phyloP scores from a whole-genome alignment of 2,888 invertebrate species.

The Prionchulus punctatus region DNA sequence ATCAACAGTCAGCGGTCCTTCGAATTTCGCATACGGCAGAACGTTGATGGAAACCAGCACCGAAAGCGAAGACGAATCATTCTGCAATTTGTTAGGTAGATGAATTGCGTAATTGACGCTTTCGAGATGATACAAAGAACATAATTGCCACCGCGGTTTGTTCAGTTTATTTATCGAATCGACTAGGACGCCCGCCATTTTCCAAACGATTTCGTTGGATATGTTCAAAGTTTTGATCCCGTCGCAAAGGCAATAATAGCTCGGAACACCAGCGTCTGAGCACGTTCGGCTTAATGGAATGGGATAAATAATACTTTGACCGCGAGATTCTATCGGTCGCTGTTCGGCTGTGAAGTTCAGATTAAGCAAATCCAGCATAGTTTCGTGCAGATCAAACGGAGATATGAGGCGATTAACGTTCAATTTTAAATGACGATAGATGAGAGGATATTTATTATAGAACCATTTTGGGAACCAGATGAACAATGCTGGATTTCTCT shows the following conservation, averaged over 20 bases:
- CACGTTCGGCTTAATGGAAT: background rate
- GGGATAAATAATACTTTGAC: background rate
- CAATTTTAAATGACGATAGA: background rate
- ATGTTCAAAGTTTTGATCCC: too few relatives aligned
- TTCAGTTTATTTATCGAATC: too few relatives aligned
- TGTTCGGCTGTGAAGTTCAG: background rate
- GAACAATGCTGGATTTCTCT: background rate
- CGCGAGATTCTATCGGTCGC: background rate
- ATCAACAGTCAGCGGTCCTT: too few relatives aligned
- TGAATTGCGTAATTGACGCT: too few relatives aligned
- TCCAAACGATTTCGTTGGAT: too few relatives aligned
- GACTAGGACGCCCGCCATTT: too few relatives aligned
- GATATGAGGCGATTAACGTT: background rate
- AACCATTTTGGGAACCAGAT: background rate
- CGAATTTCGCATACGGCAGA: too few relatives aligned
- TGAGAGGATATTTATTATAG: background rate
- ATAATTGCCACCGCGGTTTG: too few relatives aligned
- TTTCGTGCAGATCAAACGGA: background rate
- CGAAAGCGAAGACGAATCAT: too few relatives aligned
- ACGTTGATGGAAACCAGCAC: too few relatives aligned
- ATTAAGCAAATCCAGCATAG: background rate
- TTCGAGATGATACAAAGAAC: too few relatives aligned
- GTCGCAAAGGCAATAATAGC: background rate
- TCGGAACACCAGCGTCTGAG: background rate
- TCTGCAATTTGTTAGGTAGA: too few relatives aligned